These are phyloP conservation scores for Plotosus lineatus DNA, from an alignment of 2,113 vertebrate species.

Conservation along the genomic window DNA sequence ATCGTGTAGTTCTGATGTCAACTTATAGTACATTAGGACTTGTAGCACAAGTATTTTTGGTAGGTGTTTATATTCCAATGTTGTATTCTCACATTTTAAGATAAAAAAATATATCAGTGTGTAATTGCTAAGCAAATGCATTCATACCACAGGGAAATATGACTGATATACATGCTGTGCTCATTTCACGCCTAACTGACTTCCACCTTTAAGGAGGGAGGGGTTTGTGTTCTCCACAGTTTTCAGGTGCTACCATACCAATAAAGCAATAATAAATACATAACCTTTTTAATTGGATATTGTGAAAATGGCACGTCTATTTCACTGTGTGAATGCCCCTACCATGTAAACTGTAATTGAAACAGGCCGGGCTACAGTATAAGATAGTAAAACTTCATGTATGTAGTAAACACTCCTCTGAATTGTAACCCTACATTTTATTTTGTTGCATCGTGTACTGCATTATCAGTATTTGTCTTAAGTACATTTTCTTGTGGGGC, in stretches of 20 bases:
- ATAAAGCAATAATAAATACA: conserved; percentile 73
- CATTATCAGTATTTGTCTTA: background rate
- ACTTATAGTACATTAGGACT: background rate
- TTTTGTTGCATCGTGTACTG: conserved; percentile 30
- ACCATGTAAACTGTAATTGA: conserved; percentile 77
- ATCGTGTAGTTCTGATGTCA: background rate
- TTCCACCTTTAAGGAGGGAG: conserved; percentile 69
- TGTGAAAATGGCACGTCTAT: conserved; percentile 77
- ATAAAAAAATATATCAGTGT: conserved; percentile 48
- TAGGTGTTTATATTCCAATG: conserved; percentile 30
- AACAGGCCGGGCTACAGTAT: conserved; percentile 54
- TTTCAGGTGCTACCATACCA: conserved; percentile 61
- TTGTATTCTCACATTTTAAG: conserved; percentile 48
- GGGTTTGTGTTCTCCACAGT: conserved; percentile 58
- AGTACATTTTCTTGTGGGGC: too few relatives aligned
- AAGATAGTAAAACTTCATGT: conserved; percentile 44
- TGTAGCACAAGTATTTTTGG: conserved; percentile 13
- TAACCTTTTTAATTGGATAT: conserved; percentile 80
- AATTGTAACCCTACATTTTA: conserved; percentile 23
- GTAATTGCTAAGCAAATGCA: conserved; percentile 69
- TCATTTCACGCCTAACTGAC: conserved; percentile 76
- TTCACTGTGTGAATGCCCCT: conserved; percentile 67
- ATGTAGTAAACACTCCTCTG: conserved; percentile 35
- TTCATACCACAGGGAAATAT: conserved; percentile 65
- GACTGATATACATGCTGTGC: conserved; percentile 70